Evolutionary conservation across 2,888 invertebrate species (phyloP).

Genomic region (Zele albiditarsus): DNA sequence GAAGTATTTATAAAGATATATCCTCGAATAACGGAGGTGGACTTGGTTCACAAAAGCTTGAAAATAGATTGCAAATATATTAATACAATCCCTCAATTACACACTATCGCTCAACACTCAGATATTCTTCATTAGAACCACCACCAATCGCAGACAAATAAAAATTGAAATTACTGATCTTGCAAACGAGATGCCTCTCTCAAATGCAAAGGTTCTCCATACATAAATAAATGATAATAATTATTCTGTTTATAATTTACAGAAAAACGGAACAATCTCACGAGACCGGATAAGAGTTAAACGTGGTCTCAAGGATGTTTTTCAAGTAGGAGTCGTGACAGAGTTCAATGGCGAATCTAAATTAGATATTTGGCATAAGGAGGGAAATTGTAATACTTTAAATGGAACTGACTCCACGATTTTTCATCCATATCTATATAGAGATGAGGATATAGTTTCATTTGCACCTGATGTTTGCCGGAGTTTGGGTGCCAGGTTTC

Average conservation of each 20-base stretch:
- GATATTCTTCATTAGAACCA: no score
- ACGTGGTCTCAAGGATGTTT: conserved; percentile 83
- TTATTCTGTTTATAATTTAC: conserved; percentile 32
- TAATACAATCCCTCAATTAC: no score
- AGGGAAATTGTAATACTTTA: conserved; percentile 81
- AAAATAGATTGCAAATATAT: no score
- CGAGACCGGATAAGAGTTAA: conserved; percentile 81
- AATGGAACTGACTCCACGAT: conserved; percentile 91
- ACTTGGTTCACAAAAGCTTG: no score
- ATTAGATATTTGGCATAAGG: conserved; percentile 79
- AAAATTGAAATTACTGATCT: no score
- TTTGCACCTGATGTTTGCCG: conserved; percentile 87
- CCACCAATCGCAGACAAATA: no score
- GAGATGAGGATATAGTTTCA: conserved; percentile 80
- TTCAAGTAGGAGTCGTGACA: conserved; percentile 83
- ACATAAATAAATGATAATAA: conserved; percentile 1
- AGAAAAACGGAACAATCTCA: conserved; percentile 85
- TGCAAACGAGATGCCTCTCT: no score
- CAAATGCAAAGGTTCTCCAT: not conserved
- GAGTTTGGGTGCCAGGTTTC: conserved; percentile 58
- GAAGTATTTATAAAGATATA: not conserved
- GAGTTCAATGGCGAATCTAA: conserved; percentile 79
- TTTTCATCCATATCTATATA: conserved; percentile 85
- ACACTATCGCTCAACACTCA: no score
- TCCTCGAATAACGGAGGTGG: conserved; percentile 23